Base-by-base conservation (phyloP, 1,140 invertebrate species). In the Formica selysi region DNA sequence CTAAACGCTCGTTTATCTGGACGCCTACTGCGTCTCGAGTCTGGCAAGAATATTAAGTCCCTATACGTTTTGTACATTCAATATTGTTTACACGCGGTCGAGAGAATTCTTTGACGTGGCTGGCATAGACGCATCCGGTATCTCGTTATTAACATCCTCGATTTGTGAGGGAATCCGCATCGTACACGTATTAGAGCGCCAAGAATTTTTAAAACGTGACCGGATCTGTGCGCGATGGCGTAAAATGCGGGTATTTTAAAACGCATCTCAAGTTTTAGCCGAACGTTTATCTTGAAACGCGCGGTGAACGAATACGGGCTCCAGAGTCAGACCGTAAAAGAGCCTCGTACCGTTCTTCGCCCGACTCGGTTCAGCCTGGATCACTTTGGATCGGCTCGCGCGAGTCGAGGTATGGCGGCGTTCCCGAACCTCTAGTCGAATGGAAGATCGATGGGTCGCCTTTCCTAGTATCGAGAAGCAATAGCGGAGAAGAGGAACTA, bases 401-500 rank as follows among this genome's bases (percentile, higher is more conserved):
- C 71, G n/a, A 59, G n/a, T 54, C 54, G n/a, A 59, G 51, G 51
- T 29, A 44, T 29, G 26, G 64, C 70, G 26, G 19, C 70, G 19
- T 88, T 86, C 89, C 38, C 71, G 65, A 80, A 84, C 87, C 48
- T 51, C 13, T 19, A 19, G 48, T 19, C 76, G 71, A 81, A 78
- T 64, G 32, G 16, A 64, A 36, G 80, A 85, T 90, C 80, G 68
- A 90, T 90, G 74, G 70, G 61, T 89, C 87, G 61, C 65, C 32
- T 70, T 83, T 83, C 22, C 41, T 89, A 83, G n/a, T 85, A 78
- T 54, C 26, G 68, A 87, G 85, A 83, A 89, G 85, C 73, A 89
- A 89, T 89, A 90, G 79, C 61, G 85, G 57, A 90, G 57, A 90
- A 87, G 73, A 81, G 86, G 78, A 93, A 93, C 92, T 92, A 92